Percentiles rank a stretch among this genome's conserved stretches.
These are phyloP conservation scores for Melieria omissa DNA, from an alignment of 2,888 invertebrate genomes.

Conservation along the genomic window DNA sequence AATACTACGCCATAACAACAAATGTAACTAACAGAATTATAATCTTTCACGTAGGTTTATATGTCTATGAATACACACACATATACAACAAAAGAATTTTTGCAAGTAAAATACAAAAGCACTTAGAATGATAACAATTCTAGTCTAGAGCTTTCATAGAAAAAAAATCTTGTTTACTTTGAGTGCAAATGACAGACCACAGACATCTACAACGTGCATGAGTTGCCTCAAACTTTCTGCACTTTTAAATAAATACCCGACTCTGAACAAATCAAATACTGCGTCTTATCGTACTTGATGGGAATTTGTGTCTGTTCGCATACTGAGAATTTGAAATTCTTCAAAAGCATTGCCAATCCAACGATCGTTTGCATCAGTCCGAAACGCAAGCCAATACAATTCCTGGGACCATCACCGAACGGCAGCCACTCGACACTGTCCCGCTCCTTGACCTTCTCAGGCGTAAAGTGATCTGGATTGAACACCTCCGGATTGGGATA, in stretches of 20 bases:
- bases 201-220: no score
- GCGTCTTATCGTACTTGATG: conserved; percentile 43
- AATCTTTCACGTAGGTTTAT: no score
- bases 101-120: no score
- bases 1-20: no score
- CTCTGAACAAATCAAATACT: conserved; percentile 48
- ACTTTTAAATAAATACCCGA: conserved; percentile 52
- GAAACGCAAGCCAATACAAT: conserved; percentile 62
- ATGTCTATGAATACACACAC: no score
- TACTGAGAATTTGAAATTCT: conserved; percentile 54
- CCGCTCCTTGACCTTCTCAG: conserved; percentile 69
- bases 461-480: conserved; percentile 72
- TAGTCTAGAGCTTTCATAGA: no score
- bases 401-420: conserved; percentile 63
- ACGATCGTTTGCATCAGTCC: conserved; percentile 60
- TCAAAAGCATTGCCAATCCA: conserved; percentile 55
- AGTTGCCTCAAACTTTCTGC: conserved; percentile 35
- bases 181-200: no score
- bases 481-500: conserved; percentile 73
- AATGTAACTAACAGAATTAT: no score
- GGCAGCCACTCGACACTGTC: conserved; percentile 63
- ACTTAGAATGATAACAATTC: no score
- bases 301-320: conserved; percentile 56
- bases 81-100: no score
- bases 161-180: no score